These are phyloP conservation scores for Macrochelys suwanniensis DNA, from an alignment of 2,797 vertebrate genomes.

Conservation along the genomic window DNA sequence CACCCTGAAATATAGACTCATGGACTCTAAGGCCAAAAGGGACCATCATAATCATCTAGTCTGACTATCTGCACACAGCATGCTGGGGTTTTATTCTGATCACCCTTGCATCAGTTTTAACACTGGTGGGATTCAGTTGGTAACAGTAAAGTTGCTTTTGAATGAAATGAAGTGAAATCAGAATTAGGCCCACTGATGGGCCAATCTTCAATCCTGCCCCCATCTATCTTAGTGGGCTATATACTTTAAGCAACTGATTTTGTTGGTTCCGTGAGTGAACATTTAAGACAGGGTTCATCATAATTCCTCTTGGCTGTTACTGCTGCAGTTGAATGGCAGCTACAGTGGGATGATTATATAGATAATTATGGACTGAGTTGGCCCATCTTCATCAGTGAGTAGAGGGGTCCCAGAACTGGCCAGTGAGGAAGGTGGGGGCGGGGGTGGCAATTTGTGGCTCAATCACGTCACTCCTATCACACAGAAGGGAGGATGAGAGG, in stretches of 20 bases:
- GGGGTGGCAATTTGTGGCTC: not conserved
- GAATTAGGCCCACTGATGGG: too few relatives aligned
- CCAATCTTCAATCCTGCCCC: not conserved
- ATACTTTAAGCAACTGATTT: not conserved
- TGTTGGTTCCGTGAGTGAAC: not conserved
- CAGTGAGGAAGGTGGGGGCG: not conserved
- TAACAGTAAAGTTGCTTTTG: too few relatives aligned
- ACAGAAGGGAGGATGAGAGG: not conserved
- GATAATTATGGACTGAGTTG: not conserved
- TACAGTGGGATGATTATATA: not conserved
- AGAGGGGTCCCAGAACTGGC: not conserved
- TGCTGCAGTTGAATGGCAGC: not conserved
- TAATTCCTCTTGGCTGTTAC: not conserved
- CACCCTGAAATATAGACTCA: not conserved
- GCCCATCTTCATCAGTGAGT: not conserved
- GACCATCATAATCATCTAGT: too few relatives aligned
- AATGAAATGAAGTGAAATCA: too few relatives aligned
- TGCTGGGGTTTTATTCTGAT: too few relatives aligned
- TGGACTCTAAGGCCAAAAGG: not conserved
- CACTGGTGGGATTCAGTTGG: too few relatives aligned
- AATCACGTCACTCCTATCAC: not conserved
- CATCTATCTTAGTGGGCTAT: not conserved
- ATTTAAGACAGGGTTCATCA: not conserved
- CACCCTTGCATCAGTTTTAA: too few relatives aligned
- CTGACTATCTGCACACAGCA: too few relatives aligned